Conservation (phyloP, 2,113 vertebrate species). For the Macaca mulatta region DNA sequence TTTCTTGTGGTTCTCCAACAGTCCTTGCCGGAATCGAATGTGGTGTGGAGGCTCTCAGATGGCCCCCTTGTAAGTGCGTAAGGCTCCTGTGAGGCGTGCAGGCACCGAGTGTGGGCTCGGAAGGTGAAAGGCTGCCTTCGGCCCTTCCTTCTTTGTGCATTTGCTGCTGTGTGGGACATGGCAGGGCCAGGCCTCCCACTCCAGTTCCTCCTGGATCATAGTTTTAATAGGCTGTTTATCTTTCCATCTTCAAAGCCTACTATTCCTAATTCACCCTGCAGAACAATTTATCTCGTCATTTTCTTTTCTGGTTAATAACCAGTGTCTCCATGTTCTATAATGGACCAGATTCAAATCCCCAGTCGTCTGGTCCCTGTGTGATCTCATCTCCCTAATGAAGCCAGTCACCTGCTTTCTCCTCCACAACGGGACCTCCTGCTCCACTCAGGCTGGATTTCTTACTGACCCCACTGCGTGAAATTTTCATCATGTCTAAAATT, state of each 20-base stretch:
- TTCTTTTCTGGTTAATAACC: not conserved
- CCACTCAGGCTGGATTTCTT: not conserved
- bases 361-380: too few species aligned
- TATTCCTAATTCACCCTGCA: not conserved
- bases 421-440: not conserved
- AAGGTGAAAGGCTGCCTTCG: too few species aligned
- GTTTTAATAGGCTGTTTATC: not conserved
- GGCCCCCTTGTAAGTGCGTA: not conserved
- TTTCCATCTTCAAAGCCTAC: not conserved
- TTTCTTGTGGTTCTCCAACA: not conserved
- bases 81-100: accelerated
- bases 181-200: not conserved
- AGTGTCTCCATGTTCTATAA: not conserved
- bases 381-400: not conserved
- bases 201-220: too few species aligned
- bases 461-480: accelerated
- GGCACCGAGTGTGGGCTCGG: too few species aligned
- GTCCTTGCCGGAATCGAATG: accelerated
- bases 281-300: not conserved
- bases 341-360: not conserved
- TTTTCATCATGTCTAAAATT: not conserved
- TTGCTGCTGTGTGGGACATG: accelerated
- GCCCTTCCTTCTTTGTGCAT: accelerated
- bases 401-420: not conserved
- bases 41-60: not conserved